Evolutionary conservation across 2,797 vertebrate species (phyloP), one percentile per base, ranked within the genome.

Genomic region (Todus mexicanus): DNA sequence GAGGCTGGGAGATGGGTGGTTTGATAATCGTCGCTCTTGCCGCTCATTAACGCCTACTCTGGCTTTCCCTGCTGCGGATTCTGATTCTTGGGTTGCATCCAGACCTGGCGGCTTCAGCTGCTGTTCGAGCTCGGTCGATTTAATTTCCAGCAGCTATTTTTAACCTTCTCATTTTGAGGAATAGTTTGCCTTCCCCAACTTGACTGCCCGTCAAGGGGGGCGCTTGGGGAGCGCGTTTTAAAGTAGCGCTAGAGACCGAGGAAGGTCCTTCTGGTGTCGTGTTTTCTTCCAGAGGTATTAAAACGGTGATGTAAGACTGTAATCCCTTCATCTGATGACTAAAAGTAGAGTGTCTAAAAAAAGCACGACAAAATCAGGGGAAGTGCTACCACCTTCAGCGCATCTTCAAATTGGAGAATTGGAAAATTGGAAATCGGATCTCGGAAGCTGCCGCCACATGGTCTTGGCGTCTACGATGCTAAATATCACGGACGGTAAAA

Each of bases 291-390:
- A 20, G 33, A 76, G 64, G 82, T 43, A 45, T 89, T 76, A 93
- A 75, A n/a, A 54, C 2, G 12, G 61, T 87, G 92, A 90, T 80
- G 70, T 73, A 84, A 90, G 37, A 14, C 33, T 79, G 37, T 77
- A 57, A 94, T 93, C 64, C 23, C 78, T 89, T 91, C 75, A 86
- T 88, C 88, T 73, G 51, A 66, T 69, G 40, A 75, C 64, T 94
- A 69, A 63, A 93, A 84, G 77, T 37, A 84, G 68, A 72, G 63
- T n/a, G 33, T 51, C 64, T 92, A 82, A 90, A 86, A 89, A 86
- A 78, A 37, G 76, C 73, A 38, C 54, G 56, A 15, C 40, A 38
- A 48, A 70, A 45, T 61, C 43, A n/a, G 25, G 40, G 45, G 5
- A 47, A 51, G 45, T 53, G 26, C 84, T 81, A 59, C 51, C 48